Conservation (phyloP, 2,888 invertebrate genomes). For the Heliconius sara region DNA sequence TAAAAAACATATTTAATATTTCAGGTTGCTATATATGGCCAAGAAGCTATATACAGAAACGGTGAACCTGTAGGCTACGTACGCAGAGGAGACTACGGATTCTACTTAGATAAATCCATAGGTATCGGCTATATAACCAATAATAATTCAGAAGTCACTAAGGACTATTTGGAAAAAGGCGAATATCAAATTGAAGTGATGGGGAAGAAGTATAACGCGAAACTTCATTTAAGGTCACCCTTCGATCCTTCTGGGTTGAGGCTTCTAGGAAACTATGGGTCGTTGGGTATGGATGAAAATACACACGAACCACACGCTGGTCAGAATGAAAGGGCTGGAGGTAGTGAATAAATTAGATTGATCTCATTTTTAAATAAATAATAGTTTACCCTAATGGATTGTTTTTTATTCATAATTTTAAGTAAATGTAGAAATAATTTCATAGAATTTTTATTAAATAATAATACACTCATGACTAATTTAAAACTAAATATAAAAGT, state of each 20-base stretch:
- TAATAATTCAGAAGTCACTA: conserved; percentile 85
- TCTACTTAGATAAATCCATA: conserved; percentile 80
- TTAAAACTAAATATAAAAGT: too few relatives aligned
- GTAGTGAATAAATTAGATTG: conserved; percentile 68
- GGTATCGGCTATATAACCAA: conserved; percentile 85
- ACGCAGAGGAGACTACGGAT: conserved; percentile 91
- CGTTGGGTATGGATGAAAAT: conserved; percentile 70
- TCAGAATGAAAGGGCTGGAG: conserved; percentile 78
- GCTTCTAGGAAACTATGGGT: conserved; percentile 87
- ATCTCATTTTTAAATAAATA: conserved; percentile 58
- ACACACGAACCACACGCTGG: conserved; percentile 75
- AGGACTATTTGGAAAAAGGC: conserved; percentile 87
- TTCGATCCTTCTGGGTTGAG: conserved; percentile 92
- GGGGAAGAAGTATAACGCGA: conserved; percentile 89
- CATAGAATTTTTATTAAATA: too few relatives aligned
- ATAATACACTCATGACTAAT: too few relatives aligned
- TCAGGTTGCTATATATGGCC: conserved; percentile 90
- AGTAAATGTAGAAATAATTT: background rate
- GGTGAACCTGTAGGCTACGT: conserved; percentile 90
- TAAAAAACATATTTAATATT: conserved; percentile 42
- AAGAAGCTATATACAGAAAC: conserved; percentile 93
- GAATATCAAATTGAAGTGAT: conserved; percentile 91
- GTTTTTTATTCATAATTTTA: background rate
- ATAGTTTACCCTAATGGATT: conserved; percentile 25
- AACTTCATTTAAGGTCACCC: conserved; percentile 88